Evolutionary conservation across 2,797 vertebrate species (phyloP).

Genomic region (Myripristis jacobus): DNA sequence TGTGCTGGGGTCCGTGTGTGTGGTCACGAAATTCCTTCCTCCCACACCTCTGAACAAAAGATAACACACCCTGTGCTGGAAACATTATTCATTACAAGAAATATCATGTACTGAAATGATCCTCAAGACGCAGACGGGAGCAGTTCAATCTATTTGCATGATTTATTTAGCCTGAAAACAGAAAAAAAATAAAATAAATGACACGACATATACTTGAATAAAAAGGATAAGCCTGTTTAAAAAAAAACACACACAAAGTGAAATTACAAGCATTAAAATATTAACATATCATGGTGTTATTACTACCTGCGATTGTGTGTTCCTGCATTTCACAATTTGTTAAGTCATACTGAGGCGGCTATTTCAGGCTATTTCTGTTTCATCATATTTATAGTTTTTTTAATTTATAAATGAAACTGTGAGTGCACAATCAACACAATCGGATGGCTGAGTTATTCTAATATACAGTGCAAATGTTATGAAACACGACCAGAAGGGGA

Average conservation of each 20-base stretch:
- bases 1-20: constrained; percentile 43
- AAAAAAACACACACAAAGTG: constrained; percentile 21
- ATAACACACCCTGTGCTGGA: constrained; percentile 19
- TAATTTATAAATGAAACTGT: neutral
- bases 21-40: constrained; percentile 35
- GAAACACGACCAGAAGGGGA: neutral
- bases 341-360: constrained; percentile 17
- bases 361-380: neutral
- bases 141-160: constrained; percentile 42
- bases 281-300: constrained; percentile 17
- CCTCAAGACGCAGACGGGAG: constrained; percentile 27
- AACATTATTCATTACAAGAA: too few relatives aligned
- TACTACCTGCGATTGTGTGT: constrained; percentile 10
- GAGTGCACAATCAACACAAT: neutral
- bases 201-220: constrained; percentile 34
- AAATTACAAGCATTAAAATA: constrained; percentile 44
- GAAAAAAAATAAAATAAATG: constrained; percentile 41
- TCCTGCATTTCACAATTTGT: constrained; percentile 1
- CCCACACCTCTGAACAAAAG: constrained; percentile 23
- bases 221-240: constrained; percentile 23
- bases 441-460: neutral
- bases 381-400: constrained; percentile 9
- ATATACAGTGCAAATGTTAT: constrained; percentile 20
- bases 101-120: constrained; percentile 17
- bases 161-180: constrained; percentile 71